phyloP scores from a whole-genome alignment of 1,140 invertebrate genomes.

The Sycobia sp. region DNA sequence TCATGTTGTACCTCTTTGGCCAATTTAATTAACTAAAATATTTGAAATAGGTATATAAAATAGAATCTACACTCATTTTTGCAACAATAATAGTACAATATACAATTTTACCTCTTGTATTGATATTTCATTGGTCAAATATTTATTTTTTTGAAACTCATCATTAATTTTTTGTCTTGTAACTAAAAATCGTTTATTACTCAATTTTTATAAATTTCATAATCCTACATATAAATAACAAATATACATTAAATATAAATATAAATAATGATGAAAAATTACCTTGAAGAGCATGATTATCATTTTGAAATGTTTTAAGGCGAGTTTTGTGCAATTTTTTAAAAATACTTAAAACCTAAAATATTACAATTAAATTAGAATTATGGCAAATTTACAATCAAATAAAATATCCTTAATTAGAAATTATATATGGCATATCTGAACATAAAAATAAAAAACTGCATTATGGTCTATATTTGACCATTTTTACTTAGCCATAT shows the following conservation, averaged over 20 bases:
- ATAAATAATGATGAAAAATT: neutral
- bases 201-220: constrained; percentile 7
- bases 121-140: constrained; percentile 60
- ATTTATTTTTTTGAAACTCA: constrained; percentile 69
- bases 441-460: neutral
- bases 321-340: constrained; percentile 70
- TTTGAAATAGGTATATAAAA: constrained; percentile 29
- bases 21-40: constrained; percentile 67
- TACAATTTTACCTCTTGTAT: constrained; percentile 63
- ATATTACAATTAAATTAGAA: constrained; percentile 25
- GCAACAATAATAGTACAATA: neutral
- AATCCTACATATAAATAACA: no score
- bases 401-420: neutral
- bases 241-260: constrained; percentile 23
- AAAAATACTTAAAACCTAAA: constrained; percentile 68
- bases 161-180: constrained; percentile 69
- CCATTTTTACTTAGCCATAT: neutral
- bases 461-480: neutral
- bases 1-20: constrained; percentile 69
- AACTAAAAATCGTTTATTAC: constrained; percentile 43
- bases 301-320: constrained; percentile 67
- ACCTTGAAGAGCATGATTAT: constrained; percentile 64
- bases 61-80: constrained; percentile 19
- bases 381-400: neutral
- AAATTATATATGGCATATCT: neutral